Evolutionary conservation across 2,797 vertebrate species (phyloP).

Genomic region (Scomberomorus guttatus): DNA sequence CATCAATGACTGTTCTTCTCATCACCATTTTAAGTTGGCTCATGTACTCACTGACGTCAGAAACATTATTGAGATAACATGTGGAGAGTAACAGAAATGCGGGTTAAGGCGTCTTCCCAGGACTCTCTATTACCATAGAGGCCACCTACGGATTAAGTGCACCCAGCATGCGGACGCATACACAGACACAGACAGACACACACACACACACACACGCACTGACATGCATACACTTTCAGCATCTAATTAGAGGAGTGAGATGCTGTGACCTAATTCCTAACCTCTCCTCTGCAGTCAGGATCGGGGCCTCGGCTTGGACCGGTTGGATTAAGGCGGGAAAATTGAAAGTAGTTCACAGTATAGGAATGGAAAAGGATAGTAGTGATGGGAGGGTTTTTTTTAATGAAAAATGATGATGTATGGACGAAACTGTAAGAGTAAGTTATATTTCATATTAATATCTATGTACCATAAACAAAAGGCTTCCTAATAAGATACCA

Average conservation of each 20-base stretch:
- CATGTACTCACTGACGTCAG: slow-evolving; percentile 35
- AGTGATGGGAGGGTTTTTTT: not conserved
- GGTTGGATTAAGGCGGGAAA: slow-evolving; percentile 65
- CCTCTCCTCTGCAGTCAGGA: slow-evolving; percentile 64
- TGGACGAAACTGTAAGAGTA: not conserved
- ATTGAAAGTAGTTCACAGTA: slow-evolving; percentile 34
- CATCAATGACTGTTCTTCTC: slow-evolving; percentile 21
- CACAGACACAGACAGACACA: slow-evolving; percentile 1
- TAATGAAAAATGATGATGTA: not conserved
- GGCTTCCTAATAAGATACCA: not conserved
- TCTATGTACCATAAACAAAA: not conserved
- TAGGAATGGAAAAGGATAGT: slow-evolving; percentile 12
- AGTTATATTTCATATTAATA: not conserved
- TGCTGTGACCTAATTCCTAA: slow-evolving; percentile 82
- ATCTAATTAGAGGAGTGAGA: slow-evolving; percentile 80
- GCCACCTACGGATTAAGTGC: slow-evolving; percentile 78
- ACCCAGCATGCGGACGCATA: slow-evolving; percentile 59
- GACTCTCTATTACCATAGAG: slow-evolving; percentile 75
- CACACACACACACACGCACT: slow-evolving; percentile 22
- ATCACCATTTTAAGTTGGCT: slow-evolving; percentile 19
- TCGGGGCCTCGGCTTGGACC: slow-evolving; percentile 46
- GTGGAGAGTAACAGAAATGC: slow-evolving; percentile 60
- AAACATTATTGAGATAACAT: slow-evolving; percentile 41
- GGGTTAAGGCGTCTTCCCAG: slow-evolving; percentile 67
- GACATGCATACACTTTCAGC: slow-evolving; percentile 59